These are phyloP conservation scores for Sinosuthora webbiana DNA, from an alignment of 2,113 vertebrate genomes.

Conservation along the genomic window DNA sequence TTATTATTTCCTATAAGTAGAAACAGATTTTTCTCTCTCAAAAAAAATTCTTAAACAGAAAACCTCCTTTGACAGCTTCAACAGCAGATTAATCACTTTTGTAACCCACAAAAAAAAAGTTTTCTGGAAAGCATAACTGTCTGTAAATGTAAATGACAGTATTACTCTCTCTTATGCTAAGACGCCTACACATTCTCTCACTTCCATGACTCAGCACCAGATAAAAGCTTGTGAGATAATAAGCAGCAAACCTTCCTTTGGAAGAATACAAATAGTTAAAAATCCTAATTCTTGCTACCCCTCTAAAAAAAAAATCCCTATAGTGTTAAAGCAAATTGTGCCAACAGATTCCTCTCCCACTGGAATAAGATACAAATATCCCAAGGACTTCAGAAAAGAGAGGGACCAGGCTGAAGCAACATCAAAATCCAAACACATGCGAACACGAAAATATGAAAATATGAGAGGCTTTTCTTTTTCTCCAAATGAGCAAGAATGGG, in stretches of 20 bases:
- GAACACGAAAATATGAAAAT: neutral
- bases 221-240: conserved; percentile 67
- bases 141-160: conserved; percentile 74
- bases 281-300: neutral
- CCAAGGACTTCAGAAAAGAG: neutral
- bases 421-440: conserved; percentile 49
- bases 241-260: conserved; percentile 63
- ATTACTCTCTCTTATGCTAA: conserved; percentile 73
- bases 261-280: conserved; percentile 18
- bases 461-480: conserved; percentile 11
- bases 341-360: neutral
- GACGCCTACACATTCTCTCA: conserved; percentile 76
- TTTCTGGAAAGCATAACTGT: conserved; percentile 83
- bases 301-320: neutral
- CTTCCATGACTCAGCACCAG: conserved; percentile 78
- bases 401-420: neutral
- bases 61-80: conserved; percentile 71
- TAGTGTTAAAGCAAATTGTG: neutral
- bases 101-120: conserved; percentile 70
- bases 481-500: conserved; percentile 32
- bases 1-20: conserved; percentile 62
- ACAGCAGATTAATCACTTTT: conserved; percentile 75
- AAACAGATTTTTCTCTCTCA: conserved; percentile 57
- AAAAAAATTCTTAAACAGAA: conserved; percentile 67
- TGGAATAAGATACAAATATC: neutral